Evolutionary conservation across 2,113 vertebrate species (phyloP).

Genomic region (Mirza zaza): DNA sequence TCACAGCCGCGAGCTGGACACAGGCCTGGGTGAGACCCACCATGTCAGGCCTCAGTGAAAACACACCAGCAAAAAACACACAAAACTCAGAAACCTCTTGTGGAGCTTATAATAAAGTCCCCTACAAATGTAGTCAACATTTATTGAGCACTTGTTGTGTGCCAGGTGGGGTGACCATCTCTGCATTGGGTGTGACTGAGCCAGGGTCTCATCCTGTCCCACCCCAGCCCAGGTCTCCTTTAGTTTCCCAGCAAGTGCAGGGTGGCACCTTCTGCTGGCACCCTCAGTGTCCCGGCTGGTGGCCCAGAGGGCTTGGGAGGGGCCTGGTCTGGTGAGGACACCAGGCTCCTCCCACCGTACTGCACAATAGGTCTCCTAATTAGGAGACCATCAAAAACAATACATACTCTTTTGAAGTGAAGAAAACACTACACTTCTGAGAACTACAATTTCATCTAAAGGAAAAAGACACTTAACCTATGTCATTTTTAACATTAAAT

Average conservation of each 20-base stretch:
- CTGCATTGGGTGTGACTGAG: background rate
- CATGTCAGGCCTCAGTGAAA: background rate
- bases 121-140: background rate
- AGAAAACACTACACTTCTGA: background rate
- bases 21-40: background rate
- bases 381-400: background rate
- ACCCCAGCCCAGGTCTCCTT: background rate
- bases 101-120: background rate
- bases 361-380: background rate
- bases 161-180: accelerated
- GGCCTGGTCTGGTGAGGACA: too few species aligned
- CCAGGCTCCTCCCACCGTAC: background rate
- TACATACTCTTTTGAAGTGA: background rate
- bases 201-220: background rate
- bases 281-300: background rate
- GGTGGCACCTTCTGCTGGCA: background rate
- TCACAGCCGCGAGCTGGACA: background rate
- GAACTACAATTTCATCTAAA: background rate
- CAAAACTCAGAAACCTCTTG: background rate
- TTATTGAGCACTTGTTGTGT: too few species aligned
- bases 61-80: background rate
- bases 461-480: background rate
- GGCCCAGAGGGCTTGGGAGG: background rate
- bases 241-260: background rate
- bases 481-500: background rate